Evolutionary conservation across 2,797 vertebrate genomes (phyloP), one percentile per base, ranked within the genome.

Genomic region (Ambastaia sidthimunki): DNA sequence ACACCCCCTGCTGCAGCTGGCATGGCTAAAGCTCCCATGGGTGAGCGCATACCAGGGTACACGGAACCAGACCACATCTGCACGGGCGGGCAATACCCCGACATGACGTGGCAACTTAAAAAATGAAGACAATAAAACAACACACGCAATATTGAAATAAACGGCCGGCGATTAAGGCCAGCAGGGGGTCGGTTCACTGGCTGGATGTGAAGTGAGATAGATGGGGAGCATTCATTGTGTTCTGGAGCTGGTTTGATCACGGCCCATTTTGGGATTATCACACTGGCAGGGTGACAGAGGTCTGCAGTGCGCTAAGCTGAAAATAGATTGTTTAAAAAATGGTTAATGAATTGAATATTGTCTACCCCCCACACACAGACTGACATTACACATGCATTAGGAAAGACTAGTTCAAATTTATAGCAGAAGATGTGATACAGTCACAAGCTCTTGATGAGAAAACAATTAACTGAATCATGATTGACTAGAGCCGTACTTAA

Each of bases 221-320:
- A 80, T 48, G 55, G 62, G 62, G 48, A 44, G 7, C 67, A 12
- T 85, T 82, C 71, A 15, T 80, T 13, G 81, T 81, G 3, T 72
- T 80, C 78, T 76, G 52, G 15, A 70, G 72, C 67, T 83, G 41
- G 66, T 82, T 89, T 83, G 74, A 88, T 85, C 28, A 0, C 48
- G 72, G 81, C 62, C 70, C 69, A 52, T 68, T 88, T 78, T 48
- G 81, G 84, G 85, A 86, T 91, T 83, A 84, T 48, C 41, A 57
- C 81, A 83, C 79, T 90, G 84, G 85, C 79, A 28, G 50, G 44
- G 47, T 11, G 70, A 81, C 81, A 74, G 48, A 7, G 0, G 3
- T 3, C 81, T 37, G 63, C 68, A 75, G 63, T 70, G 25, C 44
- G 52, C 52, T 59, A 52, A 13, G 71, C 69, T 83, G 60, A 65